Base-by-base conservation (phyloP, 1,140 invertebrate genomes). In the Drosophila insularis region DNA sequence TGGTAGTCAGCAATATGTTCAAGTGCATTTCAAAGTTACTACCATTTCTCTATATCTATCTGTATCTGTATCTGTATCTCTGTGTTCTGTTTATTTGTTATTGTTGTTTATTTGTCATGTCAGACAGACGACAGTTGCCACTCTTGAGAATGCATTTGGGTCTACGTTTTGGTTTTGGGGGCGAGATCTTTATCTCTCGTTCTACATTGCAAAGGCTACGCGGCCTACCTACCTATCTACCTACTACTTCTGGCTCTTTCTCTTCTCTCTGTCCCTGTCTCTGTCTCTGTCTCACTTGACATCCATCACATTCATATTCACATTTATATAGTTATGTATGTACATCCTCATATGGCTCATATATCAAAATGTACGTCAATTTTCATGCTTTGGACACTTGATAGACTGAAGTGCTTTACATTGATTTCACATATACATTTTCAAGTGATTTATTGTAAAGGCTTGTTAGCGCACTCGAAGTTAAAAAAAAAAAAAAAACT, bases 351-450 rank as follows among this genome's bases (percentile, higher is more conserved):
- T 27, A 27, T 54, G 55, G 46, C 74, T 61, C 77, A 81, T 89
- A 90, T 87, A 90, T 90, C 86, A 90, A 90, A 87, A 86, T 90
- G 72, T 80, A 90, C 87, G 86, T 90, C 86, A 82, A 90, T 86
- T 90, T 90, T 80, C 86, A 80, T 90, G 86, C 87, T 81, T 78
- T 60, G 74, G 86, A 86, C 86, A 90, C 86, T 90, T 86, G 76
- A 90, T 89, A 89, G 84, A 89, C 76, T 87, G 84, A 89, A 87
- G 84, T 87, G 84, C 84, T 77, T 87, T 84, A 87, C 84, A 87
- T 87, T 87, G 84, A 87, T 87, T 87, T 87, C 84, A 84, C 84
- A 66, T 80, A 89, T 80, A 80, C 85, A 65, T 72, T 84, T 80
- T 87, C 84, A 87, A 87, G 84, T 87, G 84, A 87, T 87, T 89